phyloP scores from a whole-genome alignment of 2,113 vertebrate species.

The Lasiurus cinereus region DNA sequence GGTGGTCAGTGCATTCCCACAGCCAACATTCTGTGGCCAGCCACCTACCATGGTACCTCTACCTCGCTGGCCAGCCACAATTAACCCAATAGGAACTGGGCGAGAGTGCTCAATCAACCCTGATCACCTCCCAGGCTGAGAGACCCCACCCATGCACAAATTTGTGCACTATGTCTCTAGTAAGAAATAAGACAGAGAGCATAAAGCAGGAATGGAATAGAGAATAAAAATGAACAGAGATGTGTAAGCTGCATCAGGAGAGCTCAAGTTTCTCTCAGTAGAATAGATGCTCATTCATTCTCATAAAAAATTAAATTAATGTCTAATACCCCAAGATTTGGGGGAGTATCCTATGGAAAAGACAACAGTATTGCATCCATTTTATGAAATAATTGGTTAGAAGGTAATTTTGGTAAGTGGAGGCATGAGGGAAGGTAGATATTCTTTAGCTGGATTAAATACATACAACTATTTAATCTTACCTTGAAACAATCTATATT shows the following conservation, averaged over 20 bases:
- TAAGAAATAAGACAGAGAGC: not conserved
- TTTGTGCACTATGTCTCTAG: no score
- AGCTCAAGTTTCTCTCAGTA: not conserved
- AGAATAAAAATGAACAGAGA: not conserved
- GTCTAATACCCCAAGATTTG: not conserved
- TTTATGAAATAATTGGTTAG: not conserved
- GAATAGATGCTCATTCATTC: not conserved
- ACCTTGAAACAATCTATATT: not conserved
- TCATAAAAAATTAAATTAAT: not conserved
- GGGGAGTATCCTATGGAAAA: not conserved
- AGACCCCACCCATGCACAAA: no score
- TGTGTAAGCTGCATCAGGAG: not conserved
- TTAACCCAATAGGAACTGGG: no score
- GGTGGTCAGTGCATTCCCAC: no score
- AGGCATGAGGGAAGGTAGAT: not conserved
- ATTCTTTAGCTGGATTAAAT: not conserved
- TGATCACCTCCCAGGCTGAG: no score
- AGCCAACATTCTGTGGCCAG: no score
- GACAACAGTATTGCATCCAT: not conserved
- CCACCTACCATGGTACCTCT: no score
- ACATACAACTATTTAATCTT: not conserved
- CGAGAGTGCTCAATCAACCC: no score
- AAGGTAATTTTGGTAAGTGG: not conserved
- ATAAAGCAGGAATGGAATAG: not conserved
- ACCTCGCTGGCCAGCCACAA: no score